A percentile compares a stretch with the other conserved stretches of the same genome.
These are phyloP conservation scores for Drosophila navojoa DNA, from an alignment of 1,140 invertebrate species.

Conservation along the genomic window DNA sequence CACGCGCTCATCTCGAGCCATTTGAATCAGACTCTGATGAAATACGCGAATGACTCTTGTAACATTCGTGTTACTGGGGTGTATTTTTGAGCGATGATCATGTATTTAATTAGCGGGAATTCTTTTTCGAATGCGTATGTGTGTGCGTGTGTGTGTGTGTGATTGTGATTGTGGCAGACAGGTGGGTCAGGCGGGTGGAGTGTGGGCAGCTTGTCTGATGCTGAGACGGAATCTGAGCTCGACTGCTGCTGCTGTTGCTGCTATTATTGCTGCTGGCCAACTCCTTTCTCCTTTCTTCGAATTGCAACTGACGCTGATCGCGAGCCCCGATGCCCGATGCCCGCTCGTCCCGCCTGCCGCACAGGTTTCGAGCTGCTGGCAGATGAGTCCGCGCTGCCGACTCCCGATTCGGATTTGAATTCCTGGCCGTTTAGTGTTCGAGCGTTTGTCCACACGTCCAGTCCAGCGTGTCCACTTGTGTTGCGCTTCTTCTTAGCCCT, in stretches of 20 bases:
- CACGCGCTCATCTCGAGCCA: conserved; percentile 15
- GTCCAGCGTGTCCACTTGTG: conserved; percentile 53
- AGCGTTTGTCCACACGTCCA: conserved; percentile 79
- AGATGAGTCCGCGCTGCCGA: conserved; percentile 35
- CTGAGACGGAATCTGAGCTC: conserved; percentile 1
- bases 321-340: conserved; percentile 4
- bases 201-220: conserved; percentile 5
- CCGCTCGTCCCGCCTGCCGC: conserved; percentile 32
- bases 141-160: conserved; percentile 2
- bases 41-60: conserved; percentile 56
- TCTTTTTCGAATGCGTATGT: conserved; percentile 26
- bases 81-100: conserved; percentile 73
- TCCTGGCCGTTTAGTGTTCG: conserved; percentile 74
- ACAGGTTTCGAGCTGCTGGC: conserved; percentile 36
- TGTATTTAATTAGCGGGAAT: conserved; percentile 80
- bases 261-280: conserved; percentile 21
- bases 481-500: conserved; percentile 20
- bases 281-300: conserved; percentile 73
- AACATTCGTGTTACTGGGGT: conserved; percentile 39
- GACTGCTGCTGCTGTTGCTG: no score
- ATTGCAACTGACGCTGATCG: conserved; percentile 48
- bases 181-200: not conserved
- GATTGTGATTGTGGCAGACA: conserved; percentile 1
- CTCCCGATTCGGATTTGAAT: conserved; percentile 24
- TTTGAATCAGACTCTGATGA: conserved; percentile 46